Base-by-base conservation (phyloP, 1,140 invertebrate species). In the Pseudomyrmex concolor region DNA sequence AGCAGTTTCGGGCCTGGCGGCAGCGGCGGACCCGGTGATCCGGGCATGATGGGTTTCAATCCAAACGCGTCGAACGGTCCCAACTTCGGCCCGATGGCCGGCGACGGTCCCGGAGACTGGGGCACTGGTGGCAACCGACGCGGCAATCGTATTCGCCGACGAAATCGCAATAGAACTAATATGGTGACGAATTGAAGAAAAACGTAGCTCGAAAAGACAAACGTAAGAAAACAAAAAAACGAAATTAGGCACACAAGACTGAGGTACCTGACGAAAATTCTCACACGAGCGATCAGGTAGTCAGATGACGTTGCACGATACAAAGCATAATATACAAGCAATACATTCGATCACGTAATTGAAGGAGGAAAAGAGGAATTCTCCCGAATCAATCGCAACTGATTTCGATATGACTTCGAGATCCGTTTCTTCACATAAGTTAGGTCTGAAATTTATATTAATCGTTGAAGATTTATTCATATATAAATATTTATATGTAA, bases 141-240 rank as follows among this genome's bases (percentile, higher is more conserved):
- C 7, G 92, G 92, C 0, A 92, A 91, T 0, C 81, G 92, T 43
- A 71, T 90, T 0, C 88, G 92, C 1, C 80, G 92, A 43, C 84
- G 93, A 22, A 93, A 94, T 82, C 86, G 93, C 34, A 91, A 92
- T 34, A 92, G 92, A 63, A 90, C 89, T 60, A 92, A 91, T 67
- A 76, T 87, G 15, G 87, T 67, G 73, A 86, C 86, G 45, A 90
- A 89, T 68, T 92, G 90, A 80, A 87, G 89, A 77, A 85, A 86
- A 34, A 90, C 22, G 17, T 59, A n/a, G 62, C 51, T 43, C 4
- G 12, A 2, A 43, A 19, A 76, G 59, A 34, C 34, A 34, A 34
- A 34, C 34, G 25, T 25, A 25, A 25, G 25, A 25, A 25, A 25
- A 25, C 34, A 34, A 34, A 34, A 34, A 34, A 34, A 34, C 34